Evolutionary conservation across 2,888 invertebrate genomes (phyloP).

Genomic region (Dorcus parallelipipedus): DNA sequence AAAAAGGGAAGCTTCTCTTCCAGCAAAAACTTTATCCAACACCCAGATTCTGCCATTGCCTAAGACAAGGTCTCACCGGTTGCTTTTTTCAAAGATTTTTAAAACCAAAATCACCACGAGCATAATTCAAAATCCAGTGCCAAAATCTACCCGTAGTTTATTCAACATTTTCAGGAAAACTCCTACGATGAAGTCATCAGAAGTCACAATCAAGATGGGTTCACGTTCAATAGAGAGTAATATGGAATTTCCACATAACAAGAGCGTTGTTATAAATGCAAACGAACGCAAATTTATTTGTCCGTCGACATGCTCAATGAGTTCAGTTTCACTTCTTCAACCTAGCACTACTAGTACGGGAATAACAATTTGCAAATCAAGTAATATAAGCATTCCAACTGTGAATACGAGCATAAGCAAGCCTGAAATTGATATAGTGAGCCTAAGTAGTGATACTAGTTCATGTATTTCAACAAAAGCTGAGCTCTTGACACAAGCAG

Average conservation of each 20-base stretch:
- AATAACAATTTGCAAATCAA: no score
- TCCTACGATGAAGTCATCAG: background rate
- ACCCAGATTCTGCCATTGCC: slow-evolving; percentile 27
- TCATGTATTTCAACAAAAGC: background rate
- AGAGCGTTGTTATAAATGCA: background rate
- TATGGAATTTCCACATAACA: background rate
- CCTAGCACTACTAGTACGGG: background rate
- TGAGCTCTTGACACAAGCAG: slow-evolving; percentile 9
- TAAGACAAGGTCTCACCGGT: slow-evolving; percentile 16
- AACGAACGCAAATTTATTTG: background rate
- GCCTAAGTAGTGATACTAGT: no score
- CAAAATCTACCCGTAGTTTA: slow-evolving; percentile 9
- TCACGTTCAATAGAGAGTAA: background rate
- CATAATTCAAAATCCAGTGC: background rate
- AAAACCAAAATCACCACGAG: slow-evolving; percentile 6
- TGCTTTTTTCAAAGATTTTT: slow-evolving; percentile 12
- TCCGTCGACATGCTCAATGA: background rate
- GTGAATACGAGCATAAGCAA: no score
- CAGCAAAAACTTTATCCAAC: slow-evolving; percentile 19
- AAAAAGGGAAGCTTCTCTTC: slow-evolving; percentile 24
- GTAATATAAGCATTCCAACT: no score
- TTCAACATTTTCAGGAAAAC: slow-evolving; percentile 14
- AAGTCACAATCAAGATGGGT: background rate
- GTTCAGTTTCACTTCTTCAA: background rate
- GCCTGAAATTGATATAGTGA: no score